A percentile compares a stretch with the other conserved stretches of the same genome.
These are phyloP conservation scores for Danaus plexippus DNA, from an alignment of 1,140 invertebrate species.

Conservation along the genomic window DNA sequence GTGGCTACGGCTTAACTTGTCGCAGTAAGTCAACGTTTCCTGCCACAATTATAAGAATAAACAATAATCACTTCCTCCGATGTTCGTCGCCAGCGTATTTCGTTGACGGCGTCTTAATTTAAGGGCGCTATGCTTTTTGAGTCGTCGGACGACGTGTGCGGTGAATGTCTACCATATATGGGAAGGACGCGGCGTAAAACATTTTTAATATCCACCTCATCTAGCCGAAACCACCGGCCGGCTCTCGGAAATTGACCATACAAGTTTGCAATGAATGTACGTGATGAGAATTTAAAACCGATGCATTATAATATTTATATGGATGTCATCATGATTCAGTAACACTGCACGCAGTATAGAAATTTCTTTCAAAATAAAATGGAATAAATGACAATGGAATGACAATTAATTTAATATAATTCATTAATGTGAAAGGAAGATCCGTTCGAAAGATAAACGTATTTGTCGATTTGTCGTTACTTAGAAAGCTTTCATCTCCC, in stretches of 20 bases:
- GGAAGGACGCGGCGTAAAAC: conserved; percentile 25
- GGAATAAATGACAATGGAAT: too few species aligned
- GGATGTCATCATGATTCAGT: too few species aligned
- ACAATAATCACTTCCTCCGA: conserved; percentile 66
- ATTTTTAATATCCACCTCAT: conserved; percentile 35
- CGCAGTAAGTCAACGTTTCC: conserved; percentile 39
- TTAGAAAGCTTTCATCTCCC: too few species aligned
- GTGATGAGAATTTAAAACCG: too few species aligned
- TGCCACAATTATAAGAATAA: conserved; percentile 63
- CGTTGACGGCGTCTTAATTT: conserved; percentile 38
- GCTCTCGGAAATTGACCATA: conserved; percentile 14
- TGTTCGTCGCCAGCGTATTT: conserved; percentile 8
- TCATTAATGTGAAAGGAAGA: too few species aligned
- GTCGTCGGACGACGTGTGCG: conserved; percentile 41
- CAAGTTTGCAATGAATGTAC: too few species aligned
- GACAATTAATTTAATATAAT: too few species aligned
- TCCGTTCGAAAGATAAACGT: too few species aligned
- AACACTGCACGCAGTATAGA: too few species aligned
- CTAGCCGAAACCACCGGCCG: conserved; percentile 30
- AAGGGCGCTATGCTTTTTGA: conserved; percentile 35
- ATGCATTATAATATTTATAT: too few species aligned
- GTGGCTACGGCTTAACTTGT: conserved; percentile 28
- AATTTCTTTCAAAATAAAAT: too few species aligned
- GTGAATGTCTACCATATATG: conserved; percentile 33
- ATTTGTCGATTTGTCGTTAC: too few species aligned